Evolutionary conservation across 2,113 vertebrate species (phyloP), one percentile per base, ranked within the genome.

Genomic region (Anguilla rostrata): DNA sequence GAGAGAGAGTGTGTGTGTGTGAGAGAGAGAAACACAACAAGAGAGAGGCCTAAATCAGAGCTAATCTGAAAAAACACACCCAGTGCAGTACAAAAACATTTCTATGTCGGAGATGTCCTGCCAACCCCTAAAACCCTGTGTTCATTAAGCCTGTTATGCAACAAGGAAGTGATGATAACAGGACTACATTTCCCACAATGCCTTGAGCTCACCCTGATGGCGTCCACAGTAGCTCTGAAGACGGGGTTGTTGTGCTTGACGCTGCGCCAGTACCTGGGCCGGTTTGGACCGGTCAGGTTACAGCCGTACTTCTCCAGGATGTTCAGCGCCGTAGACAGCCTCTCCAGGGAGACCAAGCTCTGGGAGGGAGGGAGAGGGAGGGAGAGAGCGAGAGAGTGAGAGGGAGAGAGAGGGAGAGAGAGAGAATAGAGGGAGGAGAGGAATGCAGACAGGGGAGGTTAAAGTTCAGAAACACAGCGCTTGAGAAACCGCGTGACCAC

Each of bases 231-330:
- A 87, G 95, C 95, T 71, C 94, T 96, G 92, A 98, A 98, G 39
- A 98, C 97, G 0, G 97, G 97, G 89, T 98, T 98, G 90, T 98
- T 97, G 94, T 97, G 97, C 86, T 98, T 98, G 84, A 98, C 97
- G 0, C 95, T 97, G 39, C 97, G 96, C 97, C 97, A 98, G 91
- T 94, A 98, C 78, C 96, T 96, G 0, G 97, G 97, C 66, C 97
- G 92, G 92, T 93, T 96, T 12, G 95, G 94, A 89, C 94, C 96
- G 11, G 97, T 96, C 26, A 98, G 89, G 88, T 98, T 98, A 83
- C 96, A 97, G 63, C 97, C 97, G 6, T 98, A 98, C 90, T 98
- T 98, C 90, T 98, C 97, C 87, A 98, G 91, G 86, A 98, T 98
- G 91, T 97, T 97, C 85, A 98, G 89, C 0, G 96, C 97, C 6